A percentile compares a stretch with the other conserved stretches of the same genome.
phyloP scores from a whole-genome alignment of 2,113 vertebrate species.

The Chaetodon trifascialis region DNA sequence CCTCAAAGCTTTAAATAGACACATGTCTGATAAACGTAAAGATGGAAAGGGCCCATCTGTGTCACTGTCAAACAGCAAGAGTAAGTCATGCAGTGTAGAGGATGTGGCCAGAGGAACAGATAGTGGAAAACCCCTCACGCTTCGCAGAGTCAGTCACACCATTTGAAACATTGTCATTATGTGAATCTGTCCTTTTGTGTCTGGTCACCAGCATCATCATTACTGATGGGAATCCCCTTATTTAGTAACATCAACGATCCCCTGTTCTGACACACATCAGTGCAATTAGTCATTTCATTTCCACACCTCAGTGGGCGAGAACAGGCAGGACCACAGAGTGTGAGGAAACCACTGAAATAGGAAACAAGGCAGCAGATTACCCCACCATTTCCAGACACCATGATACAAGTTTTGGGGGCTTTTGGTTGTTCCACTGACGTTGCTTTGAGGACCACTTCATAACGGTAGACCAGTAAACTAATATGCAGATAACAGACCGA shows the following conservation, averaged over 20 bases:
- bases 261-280: slow-evolving; percentile 2
- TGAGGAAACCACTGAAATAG: not conserved
- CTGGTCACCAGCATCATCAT: slow-evolving; percentile 3
- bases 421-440: not conserved
- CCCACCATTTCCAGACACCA: not conserved
- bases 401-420: not conserved
- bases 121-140: slow-evolving; percentile 12
- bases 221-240: slow-evolving; percentile 11
- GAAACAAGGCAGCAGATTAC: not conserved
- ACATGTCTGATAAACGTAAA: not conserved
- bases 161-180: slow-evolving; percentile 21
- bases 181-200: slow-evolving; percentile 2
- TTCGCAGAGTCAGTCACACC: not conserved
- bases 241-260: slow-evolving; percentile 12
- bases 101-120: not conserved
- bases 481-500: not conserved
- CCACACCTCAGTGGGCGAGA: slow-evolving; percentile 20
- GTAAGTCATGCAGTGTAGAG: slow-evolving; percentile 24
- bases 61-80: slow-evolving; percentile 23
- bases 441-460: not conserved
- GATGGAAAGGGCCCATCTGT: slow-evolving; percentile 10
- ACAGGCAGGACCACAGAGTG: not conserved
- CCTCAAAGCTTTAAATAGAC: not conserved
- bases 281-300: slow-evolving; percentile 8
- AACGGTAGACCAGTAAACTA: not conserved